Evolutionary conservation across 2,888 invertebrate species (phyloP), one percentile per base, ranked within the genome.

Genomic region (Osmoderma eremita): DNA sequence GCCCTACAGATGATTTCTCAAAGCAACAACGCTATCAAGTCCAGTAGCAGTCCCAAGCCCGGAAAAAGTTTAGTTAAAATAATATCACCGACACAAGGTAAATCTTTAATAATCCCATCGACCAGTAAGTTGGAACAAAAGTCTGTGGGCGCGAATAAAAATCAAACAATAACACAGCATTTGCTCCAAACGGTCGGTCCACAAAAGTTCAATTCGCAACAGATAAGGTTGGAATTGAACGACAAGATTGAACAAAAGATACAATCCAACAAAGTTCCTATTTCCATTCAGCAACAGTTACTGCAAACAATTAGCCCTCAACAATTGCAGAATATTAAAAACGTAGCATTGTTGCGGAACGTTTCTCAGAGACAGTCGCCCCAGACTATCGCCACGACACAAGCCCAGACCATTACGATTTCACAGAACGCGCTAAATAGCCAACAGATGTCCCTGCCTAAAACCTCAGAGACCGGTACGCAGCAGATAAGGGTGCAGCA

Each of bases 101-200:
- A 84, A 72, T 82, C 84, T 0, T 79, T 86, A 8, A 85, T 86
- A 71, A 82, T 85, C 64, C 83, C 85, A 0, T 81, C 82, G 1
- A 76, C 69, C 8, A 67, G 54, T 39, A 72, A 74, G 58, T 77
- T 78, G 51, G 78, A 77, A 51, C 74, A 75, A 6, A 69, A 71
- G 51, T 63, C 78, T 65, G n/a, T 76, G 69, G 51, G 74, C 69
- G 36, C 75, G 64, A 70, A 76, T 75, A 70, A 76, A 75, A 51
- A 75, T 39, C 78, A 71, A 75, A 72, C 65, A 74, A 75, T 78
- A 12, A 75, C 78, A 0, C 82, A 82, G 63, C 81, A 82, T 64
- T 71, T 80, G 22, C 69, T 80, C 24, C 81, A 81, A 70, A 77
- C 76, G 12, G 77, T 78, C 0, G 71, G 76, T 5, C 80, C 81